phyloP scores from a whole-genome alignment of 2,888 invertebrate species.

The Phaonia tiefii region DNA sequence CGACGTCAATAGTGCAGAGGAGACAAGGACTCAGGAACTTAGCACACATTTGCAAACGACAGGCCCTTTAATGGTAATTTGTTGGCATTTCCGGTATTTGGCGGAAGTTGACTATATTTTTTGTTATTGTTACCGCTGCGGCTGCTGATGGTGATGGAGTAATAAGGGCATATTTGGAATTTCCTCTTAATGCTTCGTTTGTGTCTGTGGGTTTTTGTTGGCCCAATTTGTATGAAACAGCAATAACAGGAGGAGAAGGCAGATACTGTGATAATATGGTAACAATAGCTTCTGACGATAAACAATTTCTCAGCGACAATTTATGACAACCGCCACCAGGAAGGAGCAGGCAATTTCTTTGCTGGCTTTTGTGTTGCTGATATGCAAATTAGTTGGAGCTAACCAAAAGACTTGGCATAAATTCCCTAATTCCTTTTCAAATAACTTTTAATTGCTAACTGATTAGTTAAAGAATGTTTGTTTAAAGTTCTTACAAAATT shows the following conservation, averaged over 20 bases:
- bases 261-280: slow-evolving; percentile 45
- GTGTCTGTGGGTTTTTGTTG: background rate
- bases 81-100: slow-evolving; percentile 65
- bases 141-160: slow-evolving; percentile 15
- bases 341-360: background rate
- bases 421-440: slow-evolving; percentile 24
- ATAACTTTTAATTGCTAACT: slow-evolving; percentile 32
- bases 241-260: background rate
- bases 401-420: background rate
- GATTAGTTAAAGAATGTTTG: slow-evolving; percentile 30
- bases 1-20: slow-evolving; percentile 26
- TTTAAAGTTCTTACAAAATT: background rate
- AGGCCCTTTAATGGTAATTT: slow-evolving; percentile 66
- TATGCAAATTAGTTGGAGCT: slow-evolving; percentile 10
- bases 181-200: slow-evolving; percentile 39
- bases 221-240: background rate
- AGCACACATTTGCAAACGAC: slow-evolving; percentile 64
- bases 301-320: background rate
- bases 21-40: slow-evolving; percentile 12
- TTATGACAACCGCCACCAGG: slow-evolving; percentile 5
- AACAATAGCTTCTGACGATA: slow-evolving; percentile 23
- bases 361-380: background rate
- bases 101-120: slow-evolving; percentile 60
- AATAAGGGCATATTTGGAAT: slow-evolving; percentile 59
- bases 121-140: slow-evolving; percentile 16